These are phyloP conservation scores for Ostrea edulis DNA, from an alignment of 1,140 invertebrate genomes.

Conservation along the genomic window DNA sequence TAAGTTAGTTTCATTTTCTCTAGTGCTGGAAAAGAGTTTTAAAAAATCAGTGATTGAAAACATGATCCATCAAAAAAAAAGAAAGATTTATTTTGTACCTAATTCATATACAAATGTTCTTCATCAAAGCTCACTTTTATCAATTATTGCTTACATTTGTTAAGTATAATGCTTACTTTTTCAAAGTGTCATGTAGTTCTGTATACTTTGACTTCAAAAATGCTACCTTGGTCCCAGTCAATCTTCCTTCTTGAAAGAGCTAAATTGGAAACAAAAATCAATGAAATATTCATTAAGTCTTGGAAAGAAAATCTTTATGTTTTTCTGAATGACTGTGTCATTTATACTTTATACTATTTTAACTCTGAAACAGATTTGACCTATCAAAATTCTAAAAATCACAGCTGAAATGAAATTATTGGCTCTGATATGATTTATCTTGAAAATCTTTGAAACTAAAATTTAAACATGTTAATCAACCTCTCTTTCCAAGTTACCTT, in stretches of 20 bases:
- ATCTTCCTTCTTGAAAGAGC: conserved; percentile 78
- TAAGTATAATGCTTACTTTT: conserved; percentile 67
- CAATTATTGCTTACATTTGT: too few species aligned
- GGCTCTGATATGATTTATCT: too few species aligned
- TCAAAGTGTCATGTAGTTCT: conserved; percentile 77
- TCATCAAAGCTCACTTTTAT: too few species aligned
- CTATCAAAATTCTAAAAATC: too few species aligned
- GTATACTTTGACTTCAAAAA: conserved; percentile 78
- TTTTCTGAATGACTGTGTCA: too few species aligned
- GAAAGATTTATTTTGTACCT: background rate
- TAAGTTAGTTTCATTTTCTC: conserved; percentile 73
- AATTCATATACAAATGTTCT: background rate
- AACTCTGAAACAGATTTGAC: too few species aligned
- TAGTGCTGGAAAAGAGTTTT: conserved; percentile 68
- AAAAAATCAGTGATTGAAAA: background rate
- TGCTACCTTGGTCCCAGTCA: conserved; percentile 78
- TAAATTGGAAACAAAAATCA: conserved; percentile 54
- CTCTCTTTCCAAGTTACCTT: too few species aligned
- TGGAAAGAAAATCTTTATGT: too few species aligned
- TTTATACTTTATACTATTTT: too few species aligned
- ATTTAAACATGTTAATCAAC: too few species aligned
- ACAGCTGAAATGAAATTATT: too few species aligned
- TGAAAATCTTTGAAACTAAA: too few species aligned
- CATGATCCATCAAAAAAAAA: background rate
- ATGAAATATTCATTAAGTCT: background rate